phyloP scores from a whole-genome alignment of 1,140 invertebrate genomes.

The Olivierus martensii region DNA sequence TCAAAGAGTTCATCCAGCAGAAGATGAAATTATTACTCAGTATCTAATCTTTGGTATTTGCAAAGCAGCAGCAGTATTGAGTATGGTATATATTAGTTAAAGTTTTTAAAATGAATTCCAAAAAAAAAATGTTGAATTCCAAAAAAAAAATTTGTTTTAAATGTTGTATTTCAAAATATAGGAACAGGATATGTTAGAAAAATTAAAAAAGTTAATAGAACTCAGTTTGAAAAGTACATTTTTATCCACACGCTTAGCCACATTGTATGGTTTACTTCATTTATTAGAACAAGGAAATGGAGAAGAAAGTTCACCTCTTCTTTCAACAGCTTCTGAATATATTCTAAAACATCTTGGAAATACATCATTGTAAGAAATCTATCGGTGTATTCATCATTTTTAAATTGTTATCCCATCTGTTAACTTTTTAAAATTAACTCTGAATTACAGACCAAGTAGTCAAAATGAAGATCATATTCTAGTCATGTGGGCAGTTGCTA shows the following conservation, averaged over 20 bases:
- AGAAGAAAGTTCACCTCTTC: conserved; percentile 43
- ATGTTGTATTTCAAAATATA: too few species aligned
- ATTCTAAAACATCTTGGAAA: conserved; percentile 45
- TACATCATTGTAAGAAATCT: conserved; percentile 33
- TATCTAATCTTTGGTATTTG: conserved; percentile 51
- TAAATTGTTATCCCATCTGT: too few species aligned
- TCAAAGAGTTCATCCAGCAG: conserved; percentile 42
- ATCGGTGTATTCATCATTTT: too few species aligned
- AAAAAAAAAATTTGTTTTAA: background rate
- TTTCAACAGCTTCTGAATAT: conserved; percentile 50
- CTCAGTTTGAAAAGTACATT: conserved; percentile 46
- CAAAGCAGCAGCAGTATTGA: conserved; percentile 50
- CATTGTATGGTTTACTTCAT: conserved; percentile 59
- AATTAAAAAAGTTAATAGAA: conserved; percentile 47
- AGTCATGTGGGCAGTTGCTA: conserved; percentile 49
- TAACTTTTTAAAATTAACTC: too few species aligned
- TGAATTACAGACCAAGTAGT: background rate
- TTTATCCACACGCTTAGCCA: conserved; percentile 47
- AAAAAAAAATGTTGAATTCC: background rate
- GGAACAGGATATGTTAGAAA: conserved; percentile 30
- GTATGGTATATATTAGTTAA: conserved; percentile 31
- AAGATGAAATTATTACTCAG: conserved; percentile 55
- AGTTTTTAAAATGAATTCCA: background rate
- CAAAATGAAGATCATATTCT: conserved; percentile 46
- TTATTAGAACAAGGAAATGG: conserved; percentile 42